Percentiles rank a stretch among this genome's conserved stretches.
Evolutionary conservation across 2,113 vertebrate species (phyloP).

Genomic region (Pangasianodon gigas): DNA sequence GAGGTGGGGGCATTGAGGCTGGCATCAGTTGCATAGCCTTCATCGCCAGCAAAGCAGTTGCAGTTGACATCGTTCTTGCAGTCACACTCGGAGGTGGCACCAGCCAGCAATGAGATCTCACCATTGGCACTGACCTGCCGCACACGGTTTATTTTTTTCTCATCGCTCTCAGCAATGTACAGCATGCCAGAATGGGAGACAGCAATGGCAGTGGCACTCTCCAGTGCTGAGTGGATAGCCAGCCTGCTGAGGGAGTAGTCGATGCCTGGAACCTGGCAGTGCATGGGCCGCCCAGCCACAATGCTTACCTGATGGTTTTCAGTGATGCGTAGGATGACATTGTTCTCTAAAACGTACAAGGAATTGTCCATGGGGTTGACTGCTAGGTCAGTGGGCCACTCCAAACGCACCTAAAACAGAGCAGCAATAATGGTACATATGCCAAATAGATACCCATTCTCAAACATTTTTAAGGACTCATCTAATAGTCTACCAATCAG

Average conservation of each 20-base stretch:
- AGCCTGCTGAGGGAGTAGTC: constrained; percentile 99
- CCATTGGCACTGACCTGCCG: constrained; percentile 93
- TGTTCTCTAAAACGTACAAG: constrained; percentile 97
- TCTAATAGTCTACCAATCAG: neutral
- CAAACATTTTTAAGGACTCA: neutral
- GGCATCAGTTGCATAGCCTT: constrained; percentile 94
- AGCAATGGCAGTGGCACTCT: constrained; percentile 95
- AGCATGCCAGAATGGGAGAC: constrained; percentile 94
- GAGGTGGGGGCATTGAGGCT: constrained; percentile 94
- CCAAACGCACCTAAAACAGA: constrained; percentile 86
- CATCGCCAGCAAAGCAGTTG: constrained; percentile 96
- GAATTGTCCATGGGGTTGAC: constrained; percentile 99
- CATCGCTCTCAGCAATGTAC: constrained; percentile 96
- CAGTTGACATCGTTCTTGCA: constrained; percentile 99
- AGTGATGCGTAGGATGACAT: constrained; percentile 96
- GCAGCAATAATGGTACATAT: neutral
- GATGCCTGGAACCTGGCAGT: constrained; percentile 97
- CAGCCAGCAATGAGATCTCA: constrained; percentile 95
- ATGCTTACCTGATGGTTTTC: constrained; percentile 99
- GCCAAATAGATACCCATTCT: neutral
- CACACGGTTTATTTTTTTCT: constrained; percentile 98
- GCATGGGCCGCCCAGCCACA: constrained; percentile 97
- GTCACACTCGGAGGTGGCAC: constrained; percentile 94
- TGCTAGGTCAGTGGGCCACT: constrained; percentile 98
- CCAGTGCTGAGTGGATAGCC: constrained; percentile 94